Percentiles rank a stretch among this genome's conserved stretches.
Conservation (phyloP, 2,888 invertebrate species). For the Adelognathus sp. region DNA sequence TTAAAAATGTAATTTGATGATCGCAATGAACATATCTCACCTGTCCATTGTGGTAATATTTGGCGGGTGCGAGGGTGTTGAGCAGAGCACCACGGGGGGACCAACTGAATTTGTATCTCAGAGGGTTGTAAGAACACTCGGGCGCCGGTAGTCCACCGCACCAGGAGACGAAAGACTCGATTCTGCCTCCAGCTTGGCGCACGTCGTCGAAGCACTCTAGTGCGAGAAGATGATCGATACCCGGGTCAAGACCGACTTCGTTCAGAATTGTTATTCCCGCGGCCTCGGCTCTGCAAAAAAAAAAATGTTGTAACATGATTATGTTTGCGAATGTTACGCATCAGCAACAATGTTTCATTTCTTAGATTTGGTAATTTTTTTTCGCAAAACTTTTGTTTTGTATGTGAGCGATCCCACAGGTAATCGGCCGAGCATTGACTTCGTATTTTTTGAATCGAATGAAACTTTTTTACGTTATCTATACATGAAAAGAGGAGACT, state of each 20-base stretch:
- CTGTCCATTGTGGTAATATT: slow-evolving; percentile 91
- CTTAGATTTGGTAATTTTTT: too few relatives aligned
- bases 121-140: slow-evolving; percentile 95
- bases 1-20: neutral
- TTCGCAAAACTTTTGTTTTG: too few relatives aligned
- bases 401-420: too few relatives aligned
- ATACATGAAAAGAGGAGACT: too few relatives aligned
- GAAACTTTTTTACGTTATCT: too few relatives aligned
- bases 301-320: neutral
- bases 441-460: too few relatives aligned
- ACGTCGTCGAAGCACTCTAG: slow-evolving; percentile 98
- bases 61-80: slow-evolving; percentile 95
- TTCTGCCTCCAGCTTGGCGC: slow-evolving; percentile 93
- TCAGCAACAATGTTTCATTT: too few relatives aligned
- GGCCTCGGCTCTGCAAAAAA: slow-evolving; percentile 87
- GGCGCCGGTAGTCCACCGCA: slow-evolving; percentile 99
- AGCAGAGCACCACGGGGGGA: slow-evolving; percentile 96
- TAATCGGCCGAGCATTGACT: too few relatives aligned
- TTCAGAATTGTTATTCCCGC: slow-evolving; percentile 97
- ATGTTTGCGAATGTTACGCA: neutral
- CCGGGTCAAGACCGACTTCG: slow-evolving; percentile 98
- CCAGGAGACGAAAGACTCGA: slow-evolving; percentile 97
- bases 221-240: slow-evolving; percentile 98
- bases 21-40: slow-evolving; percentile 81
- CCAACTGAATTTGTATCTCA: slow-evolving; percentile 98